Evolutionary conservation across 2,113 vertebrate genomes (phyloP).

Genomic region (Laticauda laticaudata): DNA sequence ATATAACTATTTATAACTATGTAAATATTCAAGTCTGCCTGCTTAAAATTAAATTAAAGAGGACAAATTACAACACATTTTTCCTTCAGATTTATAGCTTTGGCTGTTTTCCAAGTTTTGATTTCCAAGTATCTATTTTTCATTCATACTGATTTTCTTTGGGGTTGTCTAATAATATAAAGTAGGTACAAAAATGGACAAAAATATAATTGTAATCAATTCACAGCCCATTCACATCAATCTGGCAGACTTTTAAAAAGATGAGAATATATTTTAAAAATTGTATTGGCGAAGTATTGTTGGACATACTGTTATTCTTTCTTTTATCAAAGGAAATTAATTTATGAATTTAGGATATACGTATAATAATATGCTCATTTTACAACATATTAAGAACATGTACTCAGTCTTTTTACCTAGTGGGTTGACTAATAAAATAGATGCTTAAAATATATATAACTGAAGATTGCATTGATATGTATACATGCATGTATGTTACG

Average conservation of each 20-base stretch:
- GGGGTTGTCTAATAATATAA: conserved; percentile 22
- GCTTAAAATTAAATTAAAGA: conserved; percentile 21
- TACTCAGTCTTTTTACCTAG: not conserved
- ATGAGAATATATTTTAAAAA: not conserved
- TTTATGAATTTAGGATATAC: not conserved
- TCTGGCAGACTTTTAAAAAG: not conserved
- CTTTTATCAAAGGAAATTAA: not conserved
- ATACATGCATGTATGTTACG: not conserved
- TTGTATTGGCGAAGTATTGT: not conserved
- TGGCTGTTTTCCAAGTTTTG: conserved; percentile 32
- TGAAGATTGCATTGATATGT: not conserved
- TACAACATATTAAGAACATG: not conserved
- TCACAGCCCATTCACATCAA: conserved; percentile 18
- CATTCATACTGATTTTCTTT: conserved; percentile 27
- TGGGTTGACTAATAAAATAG: not conserved
- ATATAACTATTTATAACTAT: not conserved
- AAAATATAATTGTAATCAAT: conserved; percentile 32
- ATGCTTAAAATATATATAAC: not conserved
- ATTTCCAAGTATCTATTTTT: conserved; percentile 34
- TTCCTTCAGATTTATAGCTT: conserved; percentile 29
- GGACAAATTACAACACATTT: conserved; percentile 23
- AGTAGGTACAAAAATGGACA: conserved; percentile 15
- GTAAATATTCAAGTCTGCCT: not conserved
- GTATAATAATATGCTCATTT: not conserved
- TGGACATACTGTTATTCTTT: not conserved